Conservation (phyloP, 2,113 vertebrate genomes). For the Thymallus thymallus region DNA sequence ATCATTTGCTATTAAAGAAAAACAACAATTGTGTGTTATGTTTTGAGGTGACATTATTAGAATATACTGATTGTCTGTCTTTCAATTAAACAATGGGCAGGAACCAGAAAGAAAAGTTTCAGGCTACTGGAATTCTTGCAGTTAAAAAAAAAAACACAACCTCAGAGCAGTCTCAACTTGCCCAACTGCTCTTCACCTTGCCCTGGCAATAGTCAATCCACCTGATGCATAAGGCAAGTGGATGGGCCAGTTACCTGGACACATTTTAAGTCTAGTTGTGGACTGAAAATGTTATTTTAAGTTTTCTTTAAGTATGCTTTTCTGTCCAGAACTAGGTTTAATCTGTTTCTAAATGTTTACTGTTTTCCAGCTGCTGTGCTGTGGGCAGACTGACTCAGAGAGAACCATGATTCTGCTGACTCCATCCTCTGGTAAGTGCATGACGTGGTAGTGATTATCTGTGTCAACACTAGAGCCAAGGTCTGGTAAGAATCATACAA, state of each 20-base stretch:
- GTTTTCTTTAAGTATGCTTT: background rate
- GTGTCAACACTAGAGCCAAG: background rate
- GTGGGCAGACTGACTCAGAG: constrained; percentile 26
- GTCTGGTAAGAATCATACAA: background rate
- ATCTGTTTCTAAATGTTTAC: background rate
- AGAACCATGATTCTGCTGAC: constrained; percentile 73
- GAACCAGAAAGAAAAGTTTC: too few species aligned
- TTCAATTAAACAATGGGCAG: too few species aligned
- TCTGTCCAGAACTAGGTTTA: background rate
- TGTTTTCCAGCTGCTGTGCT: constrained; percentile 53
- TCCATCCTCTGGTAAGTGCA: constrained; percentile 68
- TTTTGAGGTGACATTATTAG: too few species aligned
- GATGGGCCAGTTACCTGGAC: background rate
- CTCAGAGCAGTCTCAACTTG: too few species aligned
- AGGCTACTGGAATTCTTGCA: too few species aligned
- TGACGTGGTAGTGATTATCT: background rate
- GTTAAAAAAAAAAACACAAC: too few species aligned
- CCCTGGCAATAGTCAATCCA: background rate
- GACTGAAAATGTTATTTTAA: too few species aligned
- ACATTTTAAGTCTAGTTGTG: background rate
- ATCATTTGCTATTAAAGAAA: too few species aligned
- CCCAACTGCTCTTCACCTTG: background rate
- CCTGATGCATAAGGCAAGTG: too few species aligned
- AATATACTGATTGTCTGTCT: too few species aligned
- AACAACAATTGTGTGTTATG: too few species aligned